These are phyloP conservation scores for roundworm (Caenorhabditis elegans) DNA, from an alignment of 1,140 invertebrate genomes.

Conservation along the genomic window WBcel235 BX284605.5:2495001-2495500, in stretches of 20 bases:
- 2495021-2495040: no score
- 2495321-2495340: background rate
- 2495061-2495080: background rate
- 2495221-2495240: no score
- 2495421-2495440: background rate
- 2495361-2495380: no score
- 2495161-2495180: no score
- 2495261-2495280: no score
- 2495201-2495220: no score
- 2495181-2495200: no score
- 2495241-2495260: no score
- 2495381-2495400: no score
- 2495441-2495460: background rate
- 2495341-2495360: background rate
- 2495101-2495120: background rate
- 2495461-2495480: background rate
- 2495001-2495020: no score
- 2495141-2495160: background rate
- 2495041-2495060: no score
- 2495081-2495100: background rate
- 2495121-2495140: background rate
- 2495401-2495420: no score
- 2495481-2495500: slow-evolving; percentile 18
- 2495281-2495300: slow-evolving; percentile 1
- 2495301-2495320: background rate